Evolutionary conservation across 2,888 invertebrate genomes (phyloP).

Genomic region (Meiosimyza decipiens): DNA sequence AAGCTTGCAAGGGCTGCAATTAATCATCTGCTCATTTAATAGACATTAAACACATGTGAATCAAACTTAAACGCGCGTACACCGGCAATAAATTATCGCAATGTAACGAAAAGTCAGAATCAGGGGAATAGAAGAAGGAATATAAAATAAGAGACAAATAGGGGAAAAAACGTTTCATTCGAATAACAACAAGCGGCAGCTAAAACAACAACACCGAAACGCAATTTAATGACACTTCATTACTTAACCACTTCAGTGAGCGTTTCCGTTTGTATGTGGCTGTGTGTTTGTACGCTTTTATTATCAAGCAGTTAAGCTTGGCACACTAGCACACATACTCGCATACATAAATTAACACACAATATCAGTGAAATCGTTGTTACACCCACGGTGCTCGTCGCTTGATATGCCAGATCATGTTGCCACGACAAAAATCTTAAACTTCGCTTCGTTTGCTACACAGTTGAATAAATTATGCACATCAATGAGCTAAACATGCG

Average conservation of each 20-base stretch:
- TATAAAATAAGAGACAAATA: background rate
- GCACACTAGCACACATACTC: background rate
- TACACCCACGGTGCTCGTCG: background rate
- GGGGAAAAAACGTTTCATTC: background rate
- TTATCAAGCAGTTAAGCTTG: background rate
- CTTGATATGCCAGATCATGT: constrained; percentile 18
- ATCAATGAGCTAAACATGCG: constrained; percentile 20
- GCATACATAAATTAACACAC: background rate
- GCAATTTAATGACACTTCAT: constrained; percentile 23
- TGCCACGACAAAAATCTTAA: constrained; percentile 18
- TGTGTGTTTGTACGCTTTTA: constrained; percentile 13
- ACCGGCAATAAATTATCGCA: too few species aligned
- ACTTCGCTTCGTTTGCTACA: background rate
- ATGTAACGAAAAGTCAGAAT: background rate
- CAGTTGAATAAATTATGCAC: constrained; percentile 27
- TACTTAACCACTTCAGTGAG: constrained; percentile 20
- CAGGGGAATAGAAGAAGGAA: background rate
- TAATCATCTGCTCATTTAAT: background rate
- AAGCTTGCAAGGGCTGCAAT: too few species aligned
- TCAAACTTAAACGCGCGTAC: background rate
- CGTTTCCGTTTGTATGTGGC: background rate
- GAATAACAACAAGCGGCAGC: background rate
- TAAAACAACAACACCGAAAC: background rate
- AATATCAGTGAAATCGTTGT: background rate
- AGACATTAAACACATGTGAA: background rate